Evolutionary conservation across 1,140 invertebrate species (phyloP).

Genomic region (Bradysia coprophila): DNA sequence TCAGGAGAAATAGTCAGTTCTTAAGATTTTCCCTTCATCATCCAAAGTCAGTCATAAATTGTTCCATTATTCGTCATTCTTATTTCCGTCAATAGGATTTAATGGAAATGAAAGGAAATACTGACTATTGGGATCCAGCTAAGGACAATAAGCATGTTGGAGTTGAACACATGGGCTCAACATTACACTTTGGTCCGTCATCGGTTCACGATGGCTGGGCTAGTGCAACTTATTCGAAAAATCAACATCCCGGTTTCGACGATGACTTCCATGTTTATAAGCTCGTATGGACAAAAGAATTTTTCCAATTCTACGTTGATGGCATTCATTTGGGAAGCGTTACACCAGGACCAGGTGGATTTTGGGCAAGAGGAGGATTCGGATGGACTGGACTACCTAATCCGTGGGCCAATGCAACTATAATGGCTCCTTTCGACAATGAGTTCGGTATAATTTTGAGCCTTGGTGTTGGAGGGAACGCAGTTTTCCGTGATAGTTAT

Average conservation of each 20-base stretch:
- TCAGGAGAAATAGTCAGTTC: too few species aligned
- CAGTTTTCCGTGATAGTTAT: background rate
- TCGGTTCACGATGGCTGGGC: slow-evolving; percentile 28
- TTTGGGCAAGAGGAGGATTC: slow-evolving; percentile 20
- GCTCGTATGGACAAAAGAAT: slow-evolving; percentile 9
- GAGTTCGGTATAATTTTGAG: slow-evolving; percentile 13
- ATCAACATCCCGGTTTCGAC: slow-evolving; percentile 12
- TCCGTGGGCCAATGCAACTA: slow-evolving; percentile 21
- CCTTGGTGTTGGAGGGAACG: slow-evolving; percentile 1
- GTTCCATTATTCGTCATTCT: slow-evolving; percentile 32
- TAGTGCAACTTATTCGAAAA: slow-evolving; percentile 22
- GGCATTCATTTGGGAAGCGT: slow-evolving; percentile 9
- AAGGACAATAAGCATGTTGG: slow-evolving; percentile 35
- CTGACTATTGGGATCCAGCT: slow-evolving; percentile 34
- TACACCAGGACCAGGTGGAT: slow-evolving; percentile 13
- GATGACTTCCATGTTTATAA: slow-evolving; percentile 8
- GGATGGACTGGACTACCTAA: slow-evolving; percentile 11
- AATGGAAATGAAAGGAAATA: slow-evolving; percentile 32
- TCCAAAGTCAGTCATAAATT: slow-evolving; percentile 36
- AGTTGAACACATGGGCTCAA: slow-evolving; percentile 31
- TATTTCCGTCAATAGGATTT: too few species aligned
- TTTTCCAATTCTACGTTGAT: slow-evolving; percentile 10
- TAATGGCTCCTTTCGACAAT: slow-evolving; percentile 35
- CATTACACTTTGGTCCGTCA: slow-evolving; percentile 42
- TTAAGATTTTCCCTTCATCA: too few species aligned